Percentiles rank a stretch among this genome's conserved stretches.
phyloP scores from a whole-genome alignment of 2,797 vertebrate genomes.

The Decapterus maruadsi region DNA sequence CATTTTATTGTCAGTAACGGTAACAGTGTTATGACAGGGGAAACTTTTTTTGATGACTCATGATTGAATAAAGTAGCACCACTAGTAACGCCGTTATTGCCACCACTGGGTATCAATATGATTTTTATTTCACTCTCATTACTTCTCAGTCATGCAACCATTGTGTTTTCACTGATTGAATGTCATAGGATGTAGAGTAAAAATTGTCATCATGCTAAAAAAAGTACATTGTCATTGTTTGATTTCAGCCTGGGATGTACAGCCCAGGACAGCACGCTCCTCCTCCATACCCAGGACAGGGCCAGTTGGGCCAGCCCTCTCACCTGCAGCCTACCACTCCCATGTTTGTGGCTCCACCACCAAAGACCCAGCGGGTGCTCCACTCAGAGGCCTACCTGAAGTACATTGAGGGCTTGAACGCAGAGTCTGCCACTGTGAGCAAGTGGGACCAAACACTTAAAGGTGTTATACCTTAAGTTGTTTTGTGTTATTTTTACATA shows the following conservation, averaged over 20 bases:
- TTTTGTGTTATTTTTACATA: neutral
- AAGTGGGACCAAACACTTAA: conserved; percentile 98
- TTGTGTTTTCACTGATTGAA: neutral
- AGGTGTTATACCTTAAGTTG: conserved; percentile 80
- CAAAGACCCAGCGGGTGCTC: conserved; percentile 96
- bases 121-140: too few species aligned
- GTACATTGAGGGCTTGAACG: conserved; percentile 96
- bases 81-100: too few species aligned
- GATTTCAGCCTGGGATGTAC: conserved; percentile 90
- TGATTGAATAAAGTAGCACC: too few species aligned
- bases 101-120: too few species aligned
- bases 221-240: conserved; percentile 17
- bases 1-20: too few species aligned
- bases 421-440: conserved; percentile 94
- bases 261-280: conserved; percentile 94
- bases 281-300: conserved; percentile 95
- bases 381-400: conserved; percentile 99
- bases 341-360: conserved; percentile 97
- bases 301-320: conserved; percentile 86
- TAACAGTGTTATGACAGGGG: too few species aligned
- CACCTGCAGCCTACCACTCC: conserved; percentile 94
- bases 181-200: neutral
- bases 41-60: too few species aligned
- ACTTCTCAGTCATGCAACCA: neutral
- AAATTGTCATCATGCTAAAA: conserved; percentile 1